Conservation (phyloP, 2,888 invertebrate genomes). For the Hirudinaria manillensis region DNA sequence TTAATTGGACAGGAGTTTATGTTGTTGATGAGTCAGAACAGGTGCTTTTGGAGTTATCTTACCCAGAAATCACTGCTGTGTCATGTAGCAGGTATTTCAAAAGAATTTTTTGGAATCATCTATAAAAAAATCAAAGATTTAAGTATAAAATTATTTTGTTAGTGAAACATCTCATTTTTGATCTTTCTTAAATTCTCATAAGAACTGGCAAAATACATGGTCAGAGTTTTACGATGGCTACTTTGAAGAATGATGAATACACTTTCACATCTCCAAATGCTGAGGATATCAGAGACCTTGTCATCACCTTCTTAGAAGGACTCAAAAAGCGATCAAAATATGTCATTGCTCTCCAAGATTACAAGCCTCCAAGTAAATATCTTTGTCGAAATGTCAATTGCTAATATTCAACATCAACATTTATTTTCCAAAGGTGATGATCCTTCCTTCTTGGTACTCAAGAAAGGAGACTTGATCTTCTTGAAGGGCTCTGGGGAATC, state of each 20-base stretch:
- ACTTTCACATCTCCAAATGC: slow-evolving; percentile 98
- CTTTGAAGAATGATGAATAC: slow-evolving; percentile 95
- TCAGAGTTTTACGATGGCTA: slow-evolving; percentile 76
- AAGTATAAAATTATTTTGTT: too few relatives aligned
- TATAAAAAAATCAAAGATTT: too few relatives aligned
- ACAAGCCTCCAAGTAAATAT: slow-evolving; percentile 56
- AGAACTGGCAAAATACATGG: slow-evolving; percentile 84
- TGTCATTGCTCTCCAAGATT: slow-evolving; percentile 91
- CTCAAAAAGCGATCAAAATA: slow-evolving; percentile 86
- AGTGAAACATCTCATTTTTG: neutral
- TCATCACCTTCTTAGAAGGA: slow-evolving; percentile 93
- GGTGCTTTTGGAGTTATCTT: slow-evolving; percentile 89
- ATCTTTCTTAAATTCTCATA: slow-evolving; percentile 26
- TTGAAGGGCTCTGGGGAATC: slow-evolving; percentile 72
- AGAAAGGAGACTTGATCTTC: slow-evolving; percentile 85
- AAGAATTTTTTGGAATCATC: neutral
- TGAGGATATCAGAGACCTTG: slow-evolving; percentile 91
- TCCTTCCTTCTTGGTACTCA: slow-evolving; percentile 68
- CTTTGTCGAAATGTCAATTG: neutral
- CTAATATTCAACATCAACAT: neutral
- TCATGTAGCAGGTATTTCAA: slow-evolving; percentile 57
- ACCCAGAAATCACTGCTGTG: slow-evolving; percentile 96
- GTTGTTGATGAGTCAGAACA: slow-evolving; percentile 98
- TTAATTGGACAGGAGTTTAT: slow-evolving; percentile 99
- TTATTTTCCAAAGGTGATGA: slow-evolving; percentile 29